These are phyloP conservation scores for Lasioglossum zephyrum DNA, from an alignment of 2,888 invertebrate genomes.

Conservation along the genomic window DNA sequence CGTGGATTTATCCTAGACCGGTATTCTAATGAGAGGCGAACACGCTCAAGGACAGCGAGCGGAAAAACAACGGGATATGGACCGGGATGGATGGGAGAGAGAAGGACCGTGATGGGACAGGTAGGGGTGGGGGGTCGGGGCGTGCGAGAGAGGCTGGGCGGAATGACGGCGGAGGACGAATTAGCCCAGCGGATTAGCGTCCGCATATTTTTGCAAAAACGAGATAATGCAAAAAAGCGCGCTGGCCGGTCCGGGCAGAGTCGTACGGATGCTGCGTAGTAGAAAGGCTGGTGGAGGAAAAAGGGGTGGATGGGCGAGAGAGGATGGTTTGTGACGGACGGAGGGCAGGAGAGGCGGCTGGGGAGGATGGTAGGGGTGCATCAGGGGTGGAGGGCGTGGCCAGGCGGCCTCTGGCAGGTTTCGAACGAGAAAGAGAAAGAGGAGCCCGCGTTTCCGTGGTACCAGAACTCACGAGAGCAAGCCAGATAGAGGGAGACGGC, in stretches of 20 bases:
- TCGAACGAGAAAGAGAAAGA: constrained; percentile 79
- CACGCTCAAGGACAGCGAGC: constrained; percentile 62
- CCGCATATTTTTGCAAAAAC: constrained; percentile 82
- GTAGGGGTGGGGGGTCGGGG: not conserved
- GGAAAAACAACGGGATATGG: constrained; percentile 52
- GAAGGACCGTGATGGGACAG: constrained; percentile 31
- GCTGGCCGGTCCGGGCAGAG: constrained; percentile 72
- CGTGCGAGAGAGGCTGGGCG: constrained; percentile 7
- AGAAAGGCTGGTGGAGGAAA: constrained; percentile 68
- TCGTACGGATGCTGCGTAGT: constrained; percentile 72
- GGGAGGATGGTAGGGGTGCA: constrained; percentile 63
- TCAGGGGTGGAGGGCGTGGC: constrained; percentile 80
- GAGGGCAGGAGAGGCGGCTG: constrained; percentile 57
- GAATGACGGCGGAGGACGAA: constrained; percentile 72
- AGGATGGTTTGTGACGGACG: constrained; percentile 74
- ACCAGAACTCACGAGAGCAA: constrained; percentile 67
- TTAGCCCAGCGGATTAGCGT: constrained; percentile 81
- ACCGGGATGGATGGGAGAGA: constrained; percentile 36
- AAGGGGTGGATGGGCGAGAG: constrained; percentile 67
- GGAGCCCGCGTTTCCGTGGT: constrained; percentile 74
- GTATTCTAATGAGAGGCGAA: constrained; percentile 69
- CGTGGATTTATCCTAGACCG: constrained; percentile 68
- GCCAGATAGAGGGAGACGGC: constrained; percentile 51
- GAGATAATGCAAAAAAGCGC: constrained; percentile 82
- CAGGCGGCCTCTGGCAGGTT: constrained; percentile 79